These are phyloP conservation scores for Amphiura filiformis DNA, from an alignment of 35 echinoderm and acorn worm genomes.

Conservation along the genomic window DNA sequence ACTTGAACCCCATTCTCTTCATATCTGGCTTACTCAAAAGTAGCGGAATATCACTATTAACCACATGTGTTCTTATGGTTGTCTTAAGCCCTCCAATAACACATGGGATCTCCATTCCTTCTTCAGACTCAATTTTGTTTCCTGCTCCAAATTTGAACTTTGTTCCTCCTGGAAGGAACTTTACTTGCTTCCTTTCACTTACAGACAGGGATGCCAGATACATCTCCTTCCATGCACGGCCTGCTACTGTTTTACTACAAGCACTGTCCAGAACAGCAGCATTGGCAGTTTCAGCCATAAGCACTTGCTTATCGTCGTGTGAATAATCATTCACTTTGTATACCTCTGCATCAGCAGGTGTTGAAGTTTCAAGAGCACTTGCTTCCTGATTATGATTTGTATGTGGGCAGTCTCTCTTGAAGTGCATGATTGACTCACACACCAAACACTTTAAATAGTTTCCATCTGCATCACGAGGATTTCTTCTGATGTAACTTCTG, in stretches of 20 bases:
- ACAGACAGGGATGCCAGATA: conserved; percentile 4
- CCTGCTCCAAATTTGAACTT: conserved; percentile 47
- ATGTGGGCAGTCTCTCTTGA: background rate
- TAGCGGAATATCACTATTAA: conserved; percentile 41
- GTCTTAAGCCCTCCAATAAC: conserved; percentile 23
- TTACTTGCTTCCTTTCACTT: conserved; percentile 27
- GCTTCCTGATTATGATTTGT: background rate
- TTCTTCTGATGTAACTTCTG: background rate
- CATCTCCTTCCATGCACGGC: conserved; percentile 20
- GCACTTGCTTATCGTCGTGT: background rate
- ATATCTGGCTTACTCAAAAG: conserved; percentile 45
- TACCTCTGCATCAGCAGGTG: background rate
- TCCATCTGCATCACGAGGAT: conserved; percentile 9
- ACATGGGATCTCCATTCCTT: conserved; percentile 29
- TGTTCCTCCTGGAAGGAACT: conserved; percentile 11
- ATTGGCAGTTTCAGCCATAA: conserved; percentile 8
- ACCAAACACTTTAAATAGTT: background rate
- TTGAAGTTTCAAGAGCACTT: background rate
- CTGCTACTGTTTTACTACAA: conserved; percentile 6
- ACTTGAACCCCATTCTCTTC: conserved; percentile 28
- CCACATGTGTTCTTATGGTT: conserved; percentile 32
- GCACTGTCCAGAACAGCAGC: conserved; percentile 20
- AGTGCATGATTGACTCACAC: conserved; percentile 14
- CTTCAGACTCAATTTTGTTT: conserved; percentile 18
- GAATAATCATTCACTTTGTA: conserved; percentile 18